A percentile compares a stretch with the other conserved stretches of the same genome.
phyloP scores from a whole-genome alignment of 2,888 invertebrate species.

The Leucophenga maculata region DNA sequence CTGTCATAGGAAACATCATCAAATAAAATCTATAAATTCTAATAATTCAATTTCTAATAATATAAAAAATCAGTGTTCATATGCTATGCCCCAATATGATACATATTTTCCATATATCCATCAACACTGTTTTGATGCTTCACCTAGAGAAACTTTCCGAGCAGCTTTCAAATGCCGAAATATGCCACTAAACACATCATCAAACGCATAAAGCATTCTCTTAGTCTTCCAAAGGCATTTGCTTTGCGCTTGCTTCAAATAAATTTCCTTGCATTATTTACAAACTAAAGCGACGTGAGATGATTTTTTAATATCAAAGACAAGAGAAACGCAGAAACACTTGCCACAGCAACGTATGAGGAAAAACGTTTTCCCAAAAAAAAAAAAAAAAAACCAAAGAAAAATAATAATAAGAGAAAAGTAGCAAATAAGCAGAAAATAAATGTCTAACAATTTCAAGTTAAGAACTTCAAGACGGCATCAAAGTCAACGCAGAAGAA shows the following conservation, averaged over 20 bases:
- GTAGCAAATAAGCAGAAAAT: constrained; percentile 61
- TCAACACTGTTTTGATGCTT: too few species aligned
- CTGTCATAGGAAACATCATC: too few species aligned
- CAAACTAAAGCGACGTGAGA: constrained; percentile 65
- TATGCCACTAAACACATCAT: constrained; percentile 4
- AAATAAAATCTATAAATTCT: too few species aligned
- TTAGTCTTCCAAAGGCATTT: constrained; percentile 29
- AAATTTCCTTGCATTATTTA: constrained; percentile 66
- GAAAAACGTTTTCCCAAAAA: background rate
- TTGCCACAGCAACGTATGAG: too few species aligned
- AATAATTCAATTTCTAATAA: too few species aligned
- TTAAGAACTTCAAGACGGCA: constrained; percentile 45
- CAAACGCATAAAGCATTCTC: background rate
- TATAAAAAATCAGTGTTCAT: too few species aligned
- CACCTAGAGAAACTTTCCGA: too few species aligned
- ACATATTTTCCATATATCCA: too few species aligned
- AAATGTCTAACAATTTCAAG: constrained; percentile 58
- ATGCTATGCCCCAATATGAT: too few species aligned
- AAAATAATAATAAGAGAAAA: constrained; percentile 35
- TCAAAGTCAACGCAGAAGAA: background rate
- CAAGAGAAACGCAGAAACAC: background rate
- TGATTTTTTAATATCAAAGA: constrained; percentile 65
- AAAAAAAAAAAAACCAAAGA: constrained; percentile 17
- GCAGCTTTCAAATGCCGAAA: background rate
- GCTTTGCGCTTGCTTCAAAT: constrained; percentile 42